phyloP scores from a whole-genome alignment of 2,113 vertebrate species.

The Thalassarche chlororhynchos region DNA sequence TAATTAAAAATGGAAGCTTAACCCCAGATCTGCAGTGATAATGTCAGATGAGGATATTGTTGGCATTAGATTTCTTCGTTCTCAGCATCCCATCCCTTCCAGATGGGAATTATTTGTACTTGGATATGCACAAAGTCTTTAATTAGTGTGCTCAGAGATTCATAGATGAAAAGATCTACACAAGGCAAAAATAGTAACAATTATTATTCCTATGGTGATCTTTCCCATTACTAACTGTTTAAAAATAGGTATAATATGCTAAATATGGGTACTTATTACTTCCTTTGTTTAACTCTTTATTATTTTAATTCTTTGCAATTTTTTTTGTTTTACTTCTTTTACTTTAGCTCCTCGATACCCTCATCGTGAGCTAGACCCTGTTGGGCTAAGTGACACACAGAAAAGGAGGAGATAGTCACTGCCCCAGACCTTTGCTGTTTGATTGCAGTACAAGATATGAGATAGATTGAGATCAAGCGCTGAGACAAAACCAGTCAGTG shows the following conservation, averaged over 20 bases:
- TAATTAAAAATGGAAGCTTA: conserved; percentile 14
- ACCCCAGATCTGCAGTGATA: neutral
- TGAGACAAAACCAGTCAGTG: neutral
- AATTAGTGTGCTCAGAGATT: neutral
- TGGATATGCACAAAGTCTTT: neutral
- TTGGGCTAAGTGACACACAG: neutral
- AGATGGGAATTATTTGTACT: conserved; percentile 35
- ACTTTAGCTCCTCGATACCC: accelerated
- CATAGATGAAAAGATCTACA: neutral
- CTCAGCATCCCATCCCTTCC: neutral
- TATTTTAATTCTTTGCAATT: neutral
- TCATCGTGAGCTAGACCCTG: neutral
- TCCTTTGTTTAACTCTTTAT: neutral
- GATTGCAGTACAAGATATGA: neutral
- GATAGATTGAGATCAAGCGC: neutral
- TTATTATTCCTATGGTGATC: neutral
- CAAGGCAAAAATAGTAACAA: conserved; percentile 12
- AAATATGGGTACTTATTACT: neutral
- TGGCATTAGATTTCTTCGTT: neutral
- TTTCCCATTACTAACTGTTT: neutral
- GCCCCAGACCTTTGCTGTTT: neutral
- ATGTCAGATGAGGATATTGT: neutral
- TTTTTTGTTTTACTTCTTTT: neutral
- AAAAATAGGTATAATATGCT: neutral
- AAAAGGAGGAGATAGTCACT: neutral